Base-by-base conservation (phyloP, 2,888 invertebrate genomes). In the Acanthopleura granulata region DNA sequence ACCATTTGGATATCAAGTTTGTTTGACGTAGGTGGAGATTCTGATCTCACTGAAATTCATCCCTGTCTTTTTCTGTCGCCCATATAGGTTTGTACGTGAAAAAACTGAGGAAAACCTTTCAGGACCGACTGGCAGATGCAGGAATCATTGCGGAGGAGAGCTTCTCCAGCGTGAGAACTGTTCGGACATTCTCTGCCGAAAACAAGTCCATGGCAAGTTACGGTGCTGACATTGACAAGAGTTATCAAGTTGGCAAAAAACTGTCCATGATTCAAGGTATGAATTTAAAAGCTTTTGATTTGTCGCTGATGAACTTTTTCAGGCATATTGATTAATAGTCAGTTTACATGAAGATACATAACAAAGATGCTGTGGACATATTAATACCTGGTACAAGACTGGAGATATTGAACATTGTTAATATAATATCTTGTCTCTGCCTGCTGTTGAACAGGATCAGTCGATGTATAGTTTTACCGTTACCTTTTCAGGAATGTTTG, bases 61-160 rank as follows among this genome's bases (percentile, higher is more conserved):
- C 57, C 22, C 1, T 6, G 12, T n/a, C 12, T 57, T 57, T n/a
- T 18, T 18, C 22, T 57, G 18, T 62, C 66, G 14, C 15, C 74
- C 11, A 74, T 80, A 11, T 75, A 88, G 88, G 88, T 18, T 84
- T 81, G 74, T 87, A 83, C 82, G 85, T 90, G 77, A 86, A 86
- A 79, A 86, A 82, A 29, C 76, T 89, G 62, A 79, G 85, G 0
- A 83, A 89, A 75, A 74, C 84, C n/a, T 89, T 89, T 71, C 90
- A 90, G 75, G 89, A 89, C 76, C 77, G 86, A 49, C 80, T 90
- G 25, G 90, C 88, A 11, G 88, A 88, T 74, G 89, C 88, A 0
- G 87, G 88, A 18, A 87, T 88, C 0, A 82, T 85, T 66, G 89
- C 90, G 15, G 90, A 90, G 76, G 90, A 90, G 73, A 82, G 81